Evolutionary conservation across 2,113 vertebrate genomes (phyloP), one percentile per base, ranked within the genome.

Genomic region (Bufo bufo): DNA sequence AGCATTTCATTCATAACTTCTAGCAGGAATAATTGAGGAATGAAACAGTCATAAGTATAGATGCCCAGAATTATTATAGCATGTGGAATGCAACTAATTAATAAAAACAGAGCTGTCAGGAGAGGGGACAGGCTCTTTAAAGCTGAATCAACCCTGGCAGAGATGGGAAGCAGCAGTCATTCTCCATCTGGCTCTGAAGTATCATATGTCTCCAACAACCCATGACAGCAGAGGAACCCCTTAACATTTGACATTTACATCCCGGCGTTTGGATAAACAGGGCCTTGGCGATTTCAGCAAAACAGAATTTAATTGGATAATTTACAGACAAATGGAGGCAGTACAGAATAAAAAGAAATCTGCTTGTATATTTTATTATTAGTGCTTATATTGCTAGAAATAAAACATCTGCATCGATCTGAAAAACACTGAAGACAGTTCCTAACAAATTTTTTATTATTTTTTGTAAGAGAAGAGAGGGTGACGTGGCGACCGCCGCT

Each of bases 281-380:
- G 14, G 9, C 17, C 23, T 33, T 12, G 3, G 6, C 16, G 45
- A 50, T 50, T 52, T 83, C 45, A 83, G 61, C 61, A 83, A 83
- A 83, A 66, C 81, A 83, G 47, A 83, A 83, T 83, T 83, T 83
- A 83, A 83, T 83, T 66, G 63, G 81, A 83, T 83, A 66, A 83
- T 69, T 66, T 82, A 82, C 80, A 82, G 59, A 82, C 59, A 50
- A 47, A 43, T 11, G 80, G 80, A 82, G 80, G 16, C 59, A 1
- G 59, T 83, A 83, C 81, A 83, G 81, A 83, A 83, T 83, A 90
- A 90, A 89, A 75, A 74, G 45, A 82, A 93, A 93, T 92, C 89
- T 91, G 58, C 77, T 87, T 54, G 23, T 82, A 82, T 81, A 87
- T 54, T 87, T 87, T 87, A 87, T 87, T 87, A 87, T 87, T 87